Evolutionary conservation across 2,113 vertebrate species (phyloP), one percentile per base, ranked within the genome.

Genomic region (Gila orcuttii): DNA sequence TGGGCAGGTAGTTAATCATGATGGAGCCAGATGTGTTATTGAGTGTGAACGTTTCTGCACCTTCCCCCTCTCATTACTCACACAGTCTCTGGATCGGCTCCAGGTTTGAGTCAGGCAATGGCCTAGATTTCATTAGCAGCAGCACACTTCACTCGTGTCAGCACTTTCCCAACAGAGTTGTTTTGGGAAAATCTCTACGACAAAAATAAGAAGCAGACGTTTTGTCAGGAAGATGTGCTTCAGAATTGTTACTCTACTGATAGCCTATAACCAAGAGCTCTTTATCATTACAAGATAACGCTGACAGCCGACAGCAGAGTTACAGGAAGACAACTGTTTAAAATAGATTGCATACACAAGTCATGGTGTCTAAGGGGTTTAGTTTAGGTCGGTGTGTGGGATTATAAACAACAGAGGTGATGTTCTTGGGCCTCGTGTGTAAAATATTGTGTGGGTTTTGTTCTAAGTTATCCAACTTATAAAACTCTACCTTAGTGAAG

Each of bases 81-180:
- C 59, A 50, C 8, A 81, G 66, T 74, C 12, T 33, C 82, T 91
- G 90, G 91, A 90, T 77, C 9, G 25, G 17, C 85, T 91, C 91
- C 92, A 93, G 91, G 88, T 86, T 91, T 87, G 86, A 84, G 88
- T 85, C 89, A 90, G 79, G 89, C 91, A 90, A 83, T 55, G 78
- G 88, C 91, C 91, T 86, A 91, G 84, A 89, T 91, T 88, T 87
- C 79, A 31, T 87, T 79, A 73, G 81, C 88, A 64, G 73, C 36
- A 47, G 2, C 60, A 85, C 86, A 76, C 89, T 90, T 88, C 83
- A 87, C 87, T 79, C 52, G 60, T 85, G 89, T 92, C 92, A 92
- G 90, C 91, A 88, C 84, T 92, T 93, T 92, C 87, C 84, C 86
- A 90, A 90, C 62, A 88, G 64, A 57, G 62, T 87, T 91, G 88